Evolutionary conservation across 2,888 invertebrate species (phyloP), one percentile per base, ranked within the genome.

Genomic region (Thymelicus lineola): DNA sequence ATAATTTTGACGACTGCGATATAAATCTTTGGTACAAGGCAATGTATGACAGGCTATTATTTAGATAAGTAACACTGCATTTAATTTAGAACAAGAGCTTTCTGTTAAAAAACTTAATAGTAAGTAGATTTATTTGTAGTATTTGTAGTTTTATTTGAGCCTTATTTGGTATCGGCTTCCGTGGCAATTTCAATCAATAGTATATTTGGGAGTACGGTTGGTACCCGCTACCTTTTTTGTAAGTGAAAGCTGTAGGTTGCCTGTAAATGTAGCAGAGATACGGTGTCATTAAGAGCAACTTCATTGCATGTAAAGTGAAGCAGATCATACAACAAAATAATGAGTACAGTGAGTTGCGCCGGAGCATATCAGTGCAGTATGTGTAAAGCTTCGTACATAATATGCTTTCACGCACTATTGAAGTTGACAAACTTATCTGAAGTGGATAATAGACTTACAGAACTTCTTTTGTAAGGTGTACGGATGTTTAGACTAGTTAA

Each of bases 401-500:
- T 61, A 65, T 63, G 66, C 68, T 72, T 72, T 66, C 69, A 70
- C 65, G 62, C 65, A 17, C 38, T 15, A 35, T 64, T 42, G 12
- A 42, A 12, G 42, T 12, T 3, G 42, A 12, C 10, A 12, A 10
- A 42, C 1, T 42, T 42, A 42, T 12, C 42, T n/a, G n/a, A n/a
- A n/a, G n/a, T n/a, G n/a, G n/a, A n/a, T n/a, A n/a, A n/a, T n/a
- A n/a, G n/a, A n/a, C n/a, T n/a, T n/a, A n/a, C n/a, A n/a, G n/a
- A n/a, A n/a, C n/a, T n/a, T n/a, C n/a, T n/a, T n/a, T n/a, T n/a
- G n/a, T n/a, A n/a, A n/a, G n/a, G n/a, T n/a, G n/a, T n/a, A n/a
- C n/a, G n/a, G n/a, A n/a, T n/a, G n/a, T n/a, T n/a, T n/a, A n/a
- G n/a, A n/a, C n/a, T n/a, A n/a, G n/a, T n/a, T n/a, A n/a, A n/a